A percentile compares a stretch with the other conserved stretches of the same genome.
Evolutionary conservation across 2,113 vertebrate species (phyloP).

Genomic region (Electrona antarctica): DNA sequence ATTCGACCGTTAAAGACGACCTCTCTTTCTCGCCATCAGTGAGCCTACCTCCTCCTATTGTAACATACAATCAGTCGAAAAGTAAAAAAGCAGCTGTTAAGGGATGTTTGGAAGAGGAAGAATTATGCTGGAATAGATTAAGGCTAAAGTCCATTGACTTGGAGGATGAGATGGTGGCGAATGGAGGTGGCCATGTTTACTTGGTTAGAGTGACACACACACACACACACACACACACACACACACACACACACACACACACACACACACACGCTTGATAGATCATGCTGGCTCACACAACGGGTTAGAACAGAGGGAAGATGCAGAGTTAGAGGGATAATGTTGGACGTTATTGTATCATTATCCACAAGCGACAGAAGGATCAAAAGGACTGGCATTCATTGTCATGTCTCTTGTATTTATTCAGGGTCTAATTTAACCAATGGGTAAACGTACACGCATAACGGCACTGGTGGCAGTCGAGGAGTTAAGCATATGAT

Average conservation of each 20-base stretch:
- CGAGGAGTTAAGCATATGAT: too few relatives aligned
- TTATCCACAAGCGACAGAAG: constrained; percentile 51
- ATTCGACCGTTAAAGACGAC: constrained; percentile 47
- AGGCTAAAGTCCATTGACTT: constrained; percentile 18
- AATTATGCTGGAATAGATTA: constrained; percentile 32
- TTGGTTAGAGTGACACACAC: constrained; percentile 23
- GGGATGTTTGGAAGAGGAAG: constrained; percentile 23
- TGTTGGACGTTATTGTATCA: constrained; percentile 31
- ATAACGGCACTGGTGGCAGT: too few relatives aligned
- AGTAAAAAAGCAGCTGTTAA: constrained; percentile 51
- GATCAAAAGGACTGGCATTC: constrained; percentile 59
- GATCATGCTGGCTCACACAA: constrained; percentile 36
- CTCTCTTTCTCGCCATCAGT: constrained; percentile 46
- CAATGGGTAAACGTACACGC: too few relatives aligned
- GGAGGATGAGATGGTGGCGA: constrained; percentile 21
- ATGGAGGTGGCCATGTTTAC: constrained; percentile 29
- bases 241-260: constrained; percentile 31
- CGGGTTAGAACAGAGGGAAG: constrained; percentile 27
- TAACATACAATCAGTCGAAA: constrained; percentile 19
- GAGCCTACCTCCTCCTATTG: constrained; percentile 47
- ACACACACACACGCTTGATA: constrained; percentile 28
- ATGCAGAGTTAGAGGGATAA: constrained; percentile 59
- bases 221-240: constrained; percentile 11
- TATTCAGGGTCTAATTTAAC: constrained; percentile 1
- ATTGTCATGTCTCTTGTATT: constrained; percentile 15